Evolutionary conservation across 92 coral and sea anemone genomes (phyloP), one percentile per base, ranked within the genome.

Genomic region (Heteractis magnifica): DNA sequence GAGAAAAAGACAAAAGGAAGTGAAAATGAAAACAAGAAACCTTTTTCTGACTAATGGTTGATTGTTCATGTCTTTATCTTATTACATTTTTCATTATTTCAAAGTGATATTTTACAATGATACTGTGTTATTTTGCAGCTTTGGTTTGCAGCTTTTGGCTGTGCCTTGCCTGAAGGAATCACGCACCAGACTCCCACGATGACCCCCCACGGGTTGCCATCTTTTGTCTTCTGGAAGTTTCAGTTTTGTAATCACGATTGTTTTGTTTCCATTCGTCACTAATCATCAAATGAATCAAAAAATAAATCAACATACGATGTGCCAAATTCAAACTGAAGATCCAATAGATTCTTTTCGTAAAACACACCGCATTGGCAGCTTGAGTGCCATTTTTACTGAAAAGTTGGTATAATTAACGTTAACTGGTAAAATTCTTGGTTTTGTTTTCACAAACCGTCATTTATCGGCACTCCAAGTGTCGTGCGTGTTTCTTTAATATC

Each of bases 141-240:
- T 68, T 68, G 15, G 73, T 68, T 68, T 68, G 73, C 49, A 34
- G 44, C 44, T 34, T 34, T 34, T 34, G 44, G 58, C 1, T 53
- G 13, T 7, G 73, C 18, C 44, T 68, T 8, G 48, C 73, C 73
- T 26, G 49, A 68, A 68, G 73, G 73, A 26, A 68, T 9, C 73
- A 68, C 21, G 5, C 4, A 21, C 73, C 73, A 68, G 49, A 68
- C 73, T 48, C 73, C 73, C 73, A 6, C 73, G 48, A 7, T 21
- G 73, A 68, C 73, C 73, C 73, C 73, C 73, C 73, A 68, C 26
- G 14, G 73, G 73, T 12, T 20, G 12, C 23, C 73, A 14, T 19
- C 72, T 6, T 14, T 65, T 6, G 4, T 68, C 26, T 68, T 15
- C 23, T 12, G 20, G 49, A 10, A 26, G 10, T 68, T 68, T 23